Evolutionary conservation across 2,797 vertebrate genomes (phyloP), one percentile per base, ranked within the genome.

Genomic region (Sternotherus odoratus): DNA sequence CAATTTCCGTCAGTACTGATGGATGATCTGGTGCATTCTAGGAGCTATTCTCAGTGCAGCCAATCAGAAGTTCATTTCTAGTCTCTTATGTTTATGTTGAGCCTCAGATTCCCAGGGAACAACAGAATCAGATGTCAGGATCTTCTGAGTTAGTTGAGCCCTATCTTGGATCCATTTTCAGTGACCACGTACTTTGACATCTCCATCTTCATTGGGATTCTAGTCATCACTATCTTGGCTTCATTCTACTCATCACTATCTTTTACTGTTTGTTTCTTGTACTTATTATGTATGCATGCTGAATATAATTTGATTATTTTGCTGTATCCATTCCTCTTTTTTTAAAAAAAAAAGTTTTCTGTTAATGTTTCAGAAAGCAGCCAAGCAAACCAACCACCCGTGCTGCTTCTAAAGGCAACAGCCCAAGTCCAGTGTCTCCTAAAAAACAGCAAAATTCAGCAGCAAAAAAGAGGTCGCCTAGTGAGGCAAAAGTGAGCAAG

Each of bases 311-410:
- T 87, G 26, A 43, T 30, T 90, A 39, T 88, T 95, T 93, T 92
- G n/a, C 87, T 89, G 69, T 69, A 49, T 43, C 83, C 66, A 46
- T 92, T 91, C 74, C 77, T 91, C 28, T 79, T 94, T 83, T 84
- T 95, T 97, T 23, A 84, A 72, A 91, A 39, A 84, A 72, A 91
- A 39, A 66, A 36, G 16, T 66, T 49, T 48, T 46, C n/a, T 82
- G 33, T 6, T 50, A 28, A 36, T 5, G 2, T 95, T 97, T 92
- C 98, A 99, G 99, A 97, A 99, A 99, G 97, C 98, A 98, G 95
- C 98, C 98, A 79, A 99, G 98, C 95, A 99, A 99, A 97, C 99
- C 99, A 69, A 98, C 98, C 86, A 99, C 99, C 90, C 98, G 98
- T 94, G 99, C 99, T 43, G 72, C 97, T 81, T 98, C 98, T 95